Evolutionary conservation across 35 echinoderm and acorn worm genomes (phyloP).

Genomic region (Diadema setosum): DNA sequence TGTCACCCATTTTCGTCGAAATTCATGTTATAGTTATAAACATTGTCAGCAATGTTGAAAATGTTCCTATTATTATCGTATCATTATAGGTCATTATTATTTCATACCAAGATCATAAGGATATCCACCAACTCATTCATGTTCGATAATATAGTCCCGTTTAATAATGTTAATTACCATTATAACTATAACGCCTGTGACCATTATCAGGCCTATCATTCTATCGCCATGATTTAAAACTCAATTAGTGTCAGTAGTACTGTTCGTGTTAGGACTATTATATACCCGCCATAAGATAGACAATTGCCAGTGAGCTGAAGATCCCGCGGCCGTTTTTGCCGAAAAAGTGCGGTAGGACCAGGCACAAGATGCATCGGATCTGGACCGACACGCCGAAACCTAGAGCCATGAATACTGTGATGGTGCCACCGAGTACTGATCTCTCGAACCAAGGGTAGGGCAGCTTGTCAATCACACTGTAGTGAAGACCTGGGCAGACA

Average conservation of each 20-base stretch:
- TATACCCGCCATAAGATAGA: conserved; percentile 48
- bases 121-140: too few relatives aligned
- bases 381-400: conserved; percentile 59
- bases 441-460: conserved; percentile 8
- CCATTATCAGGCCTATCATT: not conserved
- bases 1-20: too few relatives aligned
- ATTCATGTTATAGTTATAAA: too few relatives aligned
- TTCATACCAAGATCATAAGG: too few relatives aligned
- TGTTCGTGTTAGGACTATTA: not conserved
- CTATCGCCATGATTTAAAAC: not conserved
- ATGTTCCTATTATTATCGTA: too few relatives aligned
- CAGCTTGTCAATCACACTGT: conserved; percentile 27
- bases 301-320: conserved; percentile 44
- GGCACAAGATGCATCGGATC: conserved; percentile 63
- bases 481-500: conserved; percentile 31
- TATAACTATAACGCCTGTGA: not conserved
- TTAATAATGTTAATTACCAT: not conserved
- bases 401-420: conserved; percentile 41
- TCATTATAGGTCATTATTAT: too few relatives aligned
- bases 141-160: too few relatives aligned
- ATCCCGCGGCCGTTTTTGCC: conserved; percentile 60
- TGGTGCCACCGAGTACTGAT: conserved; percentile 17
- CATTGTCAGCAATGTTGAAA: too few relatives aligned
- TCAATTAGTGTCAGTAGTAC: not conserved
- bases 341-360: conserved; percentile 63